Evolutionary conservation across 2,888 invertebrate species (phyloP).

Genomic region (Dexiosoma caninum): DNA sequence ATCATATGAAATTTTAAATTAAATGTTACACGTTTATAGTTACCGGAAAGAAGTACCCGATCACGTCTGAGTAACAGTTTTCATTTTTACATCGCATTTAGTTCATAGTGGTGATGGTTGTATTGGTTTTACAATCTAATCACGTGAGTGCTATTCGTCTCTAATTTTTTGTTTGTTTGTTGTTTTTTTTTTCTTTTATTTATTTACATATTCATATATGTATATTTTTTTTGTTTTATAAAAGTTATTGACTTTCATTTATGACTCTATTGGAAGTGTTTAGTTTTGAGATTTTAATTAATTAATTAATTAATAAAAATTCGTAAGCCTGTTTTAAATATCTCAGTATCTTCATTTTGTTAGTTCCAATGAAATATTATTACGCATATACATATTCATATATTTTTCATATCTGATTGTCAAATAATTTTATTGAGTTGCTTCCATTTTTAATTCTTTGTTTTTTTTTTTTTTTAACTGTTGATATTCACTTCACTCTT

Average conservation of each 20-base stretch:
- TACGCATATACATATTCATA: no score
- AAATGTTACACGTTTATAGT: no score
- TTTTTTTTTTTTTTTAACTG: neutral
- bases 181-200: no score
- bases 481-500: slow-evolving; percentile 22
- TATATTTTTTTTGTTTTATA: neutral
- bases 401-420: slow-evolving; percentile 18
- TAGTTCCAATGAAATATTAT: neutral
- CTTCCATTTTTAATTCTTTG: neutral
- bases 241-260: slow-evolving; percentile 27
- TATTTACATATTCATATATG: neutral
- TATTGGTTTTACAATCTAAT: no score
- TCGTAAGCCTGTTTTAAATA: slow-evolving; percentile 19
- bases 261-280: slow-evolving; percentile 1
- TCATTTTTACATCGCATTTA: no score
- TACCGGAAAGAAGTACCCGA: no score
- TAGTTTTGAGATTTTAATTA: neutral
- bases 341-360: slow-evolving; percentile 10
- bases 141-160: no score
- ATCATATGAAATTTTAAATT: no score
- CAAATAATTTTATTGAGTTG: neutral
- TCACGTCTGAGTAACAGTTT: no score
- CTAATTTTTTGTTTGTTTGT: no score
- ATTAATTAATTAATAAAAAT: neutral
- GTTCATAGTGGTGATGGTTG: no score